Evolutionary conservation across 2,797 vertebrate genomes (phyloP).

Genomic region (Micrastur ruficollis): DNA sequence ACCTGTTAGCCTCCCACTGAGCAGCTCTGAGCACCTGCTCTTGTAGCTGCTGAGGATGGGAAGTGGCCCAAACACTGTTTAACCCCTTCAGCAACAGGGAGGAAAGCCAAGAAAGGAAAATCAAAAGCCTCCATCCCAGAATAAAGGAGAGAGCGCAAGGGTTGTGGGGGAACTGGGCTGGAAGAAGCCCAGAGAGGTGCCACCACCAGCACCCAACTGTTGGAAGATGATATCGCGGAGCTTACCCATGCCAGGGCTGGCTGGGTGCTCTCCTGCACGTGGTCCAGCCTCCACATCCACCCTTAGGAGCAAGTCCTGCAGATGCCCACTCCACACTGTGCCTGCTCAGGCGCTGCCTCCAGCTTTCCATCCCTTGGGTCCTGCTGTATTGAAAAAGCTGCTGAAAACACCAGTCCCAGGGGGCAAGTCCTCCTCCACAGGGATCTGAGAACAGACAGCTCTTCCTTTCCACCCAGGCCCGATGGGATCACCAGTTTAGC

Average conservation of each 20-base stretch:
- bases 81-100: background rate
- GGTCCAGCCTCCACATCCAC: background rate
- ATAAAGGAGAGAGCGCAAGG: background rate
- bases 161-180: background rate
- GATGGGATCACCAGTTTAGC: background rate
- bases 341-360: background rate
- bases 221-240: background rate
- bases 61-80: background rate
- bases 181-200: background rate
- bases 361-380: background rate
- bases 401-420: background rate
- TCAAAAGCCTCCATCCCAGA: background rate
- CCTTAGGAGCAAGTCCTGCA: background rate
- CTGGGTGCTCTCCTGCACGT: rapidly evolving
- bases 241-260: rapidly evolving
- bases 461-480: background rate
- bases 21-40: background rate
- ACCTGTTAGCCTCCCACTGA: background rate
- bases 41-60: background rate
- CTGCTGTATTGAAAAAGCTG: background rate
- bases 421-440: background rate
- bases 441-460: background rate
- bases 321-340: background rate
- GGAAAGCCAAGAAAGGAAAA: background rate
- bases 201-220: background rate